Evolutionary conservation across 2,113 vertebrate genomes (phyloP), one percentile per base, ranked within the genome.

Genomic region (Eulemur macaco): DNA sequence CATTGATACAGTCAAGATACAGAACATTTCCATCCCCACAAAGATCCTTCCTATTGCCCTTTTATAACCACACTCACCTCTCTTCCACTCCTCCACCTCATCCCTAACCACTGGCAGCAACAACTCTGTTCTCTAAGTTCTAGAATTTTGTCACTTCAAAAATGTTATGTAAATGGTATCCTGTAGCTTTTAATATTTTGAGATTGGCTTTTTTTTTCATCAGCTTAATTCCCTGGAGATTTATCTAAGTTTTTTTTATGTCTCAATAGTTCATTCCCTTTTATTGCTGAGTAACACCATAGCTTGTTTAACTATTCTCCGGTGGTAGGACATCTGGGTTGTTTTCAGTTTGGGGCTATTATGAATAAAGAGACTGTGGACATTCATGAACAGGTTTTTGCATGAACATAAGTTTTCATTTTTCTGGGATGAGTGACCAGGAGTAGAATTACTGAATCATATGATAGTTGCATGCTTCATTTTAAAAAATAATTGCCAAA

Each of bases 61-160:
- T 66, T 96, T 21, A 52, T 52, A 66, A 89, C 14, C 52, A 73
- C 18, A 37, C 6, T 42, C 42, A 73, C 21, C 8, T 78, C 66
- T 80, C 23, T 82, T 93, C 58, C 42, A 54, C 20, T 54, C 76
- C 47, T 76, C 23, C 6, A 86, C 31, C 37, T 14, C 27, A 74
- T 25, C 31, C 54, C 15, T 95, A 80, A 74, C n/a, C 25, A 86
- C 27, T 45, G 50, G 50, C 18, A 85, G 68, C n/a, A 18, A 82
- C 58, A 50, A 45, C 34, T 89, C 56, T 81, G 37, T 63, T 96
- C 34, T 81, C 80, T 50, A 78, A 83, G 29, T 82, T 93, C 78
- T 91, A 88, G 88, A 92, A 74, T 63, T 76, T 58, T 94, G 52
- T 86, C 60, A 82, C 76, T 94, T 97, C 74, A 96, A 82, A 94